Evolutionary conservation across 2,888 invertebrate species (phyloP).

Genomic region (Abrostola triplasia): DNA sequence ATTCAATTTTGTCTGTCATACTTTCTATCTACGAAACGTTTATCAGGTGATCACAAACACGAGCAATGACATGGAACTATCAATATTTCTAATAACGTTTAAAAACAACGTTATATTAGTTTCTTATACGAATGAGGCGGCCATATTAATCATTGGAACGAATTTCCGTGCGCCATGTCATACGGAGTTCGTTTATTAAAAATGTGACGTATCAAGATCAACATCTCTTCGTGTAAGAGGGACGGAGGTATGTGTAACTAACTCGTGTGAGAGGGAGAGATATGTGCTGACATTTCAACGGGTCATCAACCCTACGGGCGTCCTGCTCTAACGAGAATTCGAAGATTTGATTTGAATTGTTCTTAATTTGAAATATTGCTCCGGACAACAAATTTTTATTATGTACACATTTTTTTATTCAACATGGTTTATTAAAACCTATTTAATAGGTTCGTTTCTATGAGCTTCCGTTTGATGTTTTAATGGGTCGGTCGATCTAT

Average conservation of each 20-base stretch:
- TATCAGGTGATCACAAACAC: slow-evolving; percentile 85
- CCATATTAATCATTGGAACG: slow-evolving; percentile 88
- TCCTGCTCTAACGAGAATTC: slow-evolving; percentile 88
- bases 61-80: slow-evolving; percentile 87
- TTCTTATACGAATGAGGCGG: slow-evolving; percentile 80
- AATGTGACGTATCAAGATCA: slow-evolving; percentile 89
- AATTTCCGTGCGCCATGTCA: slow-evolving; percentile 87
- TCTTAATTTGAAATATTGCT: slow-evolving; percentile 87
- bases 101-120: slow-evolving; percentile 86
- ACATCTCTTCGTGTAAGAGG: slow-evolving; percentile 82
- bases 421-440: slow-evolving; percentile 79
- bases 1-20: slow-evolving; percentile 81
- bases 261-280: slow-evolving; percentile 75
- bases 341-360: slow-evolving; percentile 88
- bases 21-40: slow-evolving; percentile 84
- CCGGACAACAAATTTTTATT: slow-evolving; percentile 72
- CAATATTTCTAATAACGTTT: slow-evolving; percentile 88
- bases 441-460: slow-evolving; percentile 73
- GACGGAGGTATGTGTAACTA: slow-evolving; percentile 68
- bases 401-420: slow-evolving; percentile 65
- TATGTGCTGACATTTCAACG: slow-evolving; percentile 86
- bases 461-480: slow-evolving; percentile 83
- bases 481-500: slow-evolving; percentile 70
- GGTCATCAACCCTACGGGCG: slow-evolving; percentile 87
- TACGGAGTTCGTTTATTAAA: slow-evolving; percentile 88